These are phyloP conservation scores for Tenthredo livida DNA, from an alignment of 2,888 invertebrate species.

Conservation along the genomic window DNA sequence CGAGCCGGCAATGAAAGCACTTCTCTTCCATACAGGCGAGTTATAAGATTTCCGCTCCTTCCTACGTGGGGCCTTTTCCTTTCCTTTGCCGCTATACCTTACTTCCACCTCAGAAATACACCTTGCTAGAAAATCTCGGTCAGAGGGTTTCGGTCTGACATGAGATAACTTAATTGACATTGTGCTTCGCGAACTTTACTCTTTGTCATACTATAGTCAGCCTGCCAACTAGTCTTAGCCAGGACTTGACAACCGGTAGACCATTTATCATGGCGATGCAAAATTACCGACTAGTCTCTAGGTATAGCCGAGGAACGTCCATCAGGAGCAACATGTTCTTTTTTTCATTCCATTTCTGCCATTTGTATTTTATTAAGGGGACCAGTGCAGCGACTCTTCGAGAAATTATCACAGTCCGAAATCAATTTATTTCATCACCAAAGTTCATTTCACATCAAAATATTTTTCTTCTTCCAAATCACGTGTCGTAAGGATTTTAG, in stretches of 20 bases:
- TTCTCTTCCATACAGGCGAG: not conserved
- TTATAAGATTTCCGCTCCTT: conserved; percentile 31
- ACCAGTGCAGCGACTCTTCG: too few species aligned
- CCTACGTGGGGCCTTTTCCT: conserved; percentile 26
- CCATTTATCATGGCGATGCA: not conserved
- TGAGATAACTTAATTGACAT: conserved; percentile 24
- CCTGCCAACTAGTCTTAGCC: not conserved
- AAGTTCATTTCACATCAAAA: too few species aligned
- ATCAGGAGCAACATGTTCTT: not conserved
- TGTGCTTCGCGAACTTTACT: not conserved
- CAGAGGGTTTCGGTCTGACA: not conserved
- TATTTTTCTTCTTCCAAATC: too few species aligned
- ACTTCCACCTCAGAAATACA: not conserved
- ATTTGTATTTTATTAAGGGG: too few species aligned
- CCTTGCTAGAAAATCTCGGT: conserved; percentile 28
- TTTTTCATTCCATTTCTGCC: too few species aligned
- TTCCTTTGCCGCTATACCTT: not conserved
- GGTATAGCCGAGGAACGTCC: not conserved
- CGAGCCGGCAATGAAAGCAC: conserved; percentile 28
- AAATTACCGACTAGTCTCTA: not conserved
- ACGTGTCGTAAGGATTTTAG: too few species aligned
- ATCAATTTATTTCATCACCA: too few species aligned
- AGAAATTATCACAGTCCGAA: too few species aligned
- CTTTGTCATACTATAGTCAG: not conserved
- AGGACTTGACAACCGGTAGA: not conserved